Percentiles rank a stretch among this genome's conserved stretches.
Conservation (phyloP, 2,888 invertebrate genomes). For the Cephus nigrinus region DNA sequence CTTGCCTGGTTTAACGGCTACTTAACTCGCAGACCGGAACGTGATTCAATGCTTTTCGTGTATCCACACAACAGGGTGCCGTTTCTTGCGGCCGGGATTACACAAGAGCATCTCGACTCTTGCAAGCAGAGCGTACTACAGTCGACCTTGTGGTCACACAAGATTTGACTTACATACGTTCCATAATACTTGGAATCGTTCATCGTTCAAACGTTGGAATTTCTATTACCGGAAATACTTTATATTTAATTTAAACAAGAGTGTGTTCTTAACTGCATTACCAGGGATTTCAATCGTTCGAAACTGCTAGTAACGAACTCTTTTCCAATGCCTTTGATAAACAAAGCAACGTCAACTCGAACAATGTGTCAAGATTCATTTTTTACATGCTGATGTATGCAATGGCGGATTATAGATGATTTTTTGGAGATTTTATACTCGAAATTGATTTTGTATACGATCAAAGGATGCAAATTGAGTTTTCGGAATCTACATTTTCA, state of each 20-base stretch:
- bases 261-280: background rate
- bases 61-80: background rate
- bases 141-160: background rate
- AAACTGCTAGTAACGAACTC: background rate
- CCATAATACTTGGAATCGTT: background rate
- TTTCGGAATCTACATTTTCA: too few relatives aligned
- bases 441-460: too few relatives aligned
- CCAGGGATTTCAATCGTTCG: background rate
- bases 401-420: too few relatives aligned
- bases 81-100: background rate
- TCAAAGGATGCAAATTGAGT: too few relatives aligned
- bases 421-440: too few relatives aligned
- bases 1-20: slow-evolving; percentile 4
- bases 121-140: background rate
- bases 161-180: background rate
- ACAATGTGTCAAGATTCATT: too few relatives aligned
- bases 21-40: slow-evolving; percentile 2
- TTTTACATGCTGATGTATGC: too few relatives aligned
- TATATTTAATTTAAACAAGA: background rate
- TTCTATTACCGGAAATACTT: background rate
- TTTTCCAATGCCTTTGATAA: too few relatives aligned
- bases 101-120: background rate
- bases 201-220: background rate
- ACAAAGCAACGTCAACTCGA: too few relatives aligned
- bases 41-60: slow-evolving; percentile 6